These are phyloP conservation scores for Mesoclemmys tuberculata DNA, from an alignment of 2,113 vertebrate species.

Conservation along the genomic window DNA sequence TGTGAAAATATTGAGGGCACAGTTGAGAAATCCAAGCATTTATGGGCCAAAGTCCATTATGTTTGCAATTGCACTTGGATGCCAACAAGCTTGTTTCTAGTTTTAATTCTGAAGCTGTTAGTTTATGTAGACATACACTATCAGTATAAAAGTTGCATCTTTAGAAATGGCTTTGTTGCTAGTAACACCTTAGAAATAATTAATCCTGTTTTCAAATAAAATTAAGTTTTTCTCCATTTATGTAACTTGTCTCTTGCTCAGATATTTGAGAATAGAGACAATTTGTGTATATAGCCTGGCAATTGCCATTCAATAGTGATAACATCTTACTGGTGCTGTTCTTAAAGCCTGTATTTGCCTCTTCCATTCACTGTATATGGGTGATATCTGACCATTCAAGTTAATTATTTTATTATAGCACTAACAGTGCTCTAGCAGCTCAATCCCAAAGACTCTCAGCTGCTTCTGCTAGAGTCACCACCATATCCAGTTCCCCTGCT, in stretches of 20 bases:
- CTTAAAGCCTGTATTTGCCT: neutral
- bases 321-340: neutral
- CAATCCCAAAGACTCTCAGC: neutral
- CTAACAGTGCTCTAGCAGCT: neutral
- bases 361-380: neutral
- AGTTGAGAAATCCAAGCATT: neutral
- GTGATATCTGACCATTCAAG: neutral
- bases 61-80: slow-evolving; percentile 1
- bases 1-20: neutral
- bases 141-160: neutral
- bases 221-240: neutral
- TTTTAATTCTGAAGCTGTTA: slow-evolving; percentile 1
- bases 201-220: fast-evolving
- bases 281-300: neutral
- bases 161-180: neutral
- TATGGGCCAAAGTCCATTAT: neutral
- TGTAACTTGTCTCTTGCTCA: neutral
- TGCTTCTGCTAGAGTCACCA: neutral
- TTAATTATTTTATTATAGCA: neutral
- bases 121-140: neutral
- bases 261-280: neutral
- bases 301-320: neutral
- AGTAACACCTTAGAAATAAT: neutral
- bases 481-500: neutral
- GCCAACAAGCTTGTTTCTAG: neutral